These are phyloP conservation scores for Ectropis crepuscularia DNA, from an alignment of 2,888 invertebrate species.

Conservation along the genomic window DNA sequence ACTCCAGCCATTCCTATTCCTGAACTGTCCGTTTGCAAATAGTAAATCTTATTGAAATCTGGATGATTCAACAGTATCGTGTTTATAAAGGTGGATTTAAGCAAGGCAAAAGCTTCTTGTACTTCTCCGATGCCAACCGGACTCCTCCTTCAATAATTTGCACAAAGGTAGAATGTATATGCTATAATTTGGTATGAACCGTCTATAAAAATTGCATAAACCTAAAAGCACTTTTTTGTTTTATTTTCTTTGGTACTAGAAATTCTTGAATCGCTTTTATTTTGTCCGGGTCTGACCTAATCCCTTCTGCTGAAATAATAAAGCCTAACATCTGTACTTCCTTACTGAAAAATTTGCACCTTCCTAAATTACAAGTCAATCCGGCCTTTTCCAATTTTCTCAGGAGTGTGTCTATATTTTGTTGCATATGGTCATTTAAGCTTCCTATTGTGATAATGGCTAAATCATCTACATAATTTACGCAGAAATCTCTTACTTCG, in stretches of 20 bases:
- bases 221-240: conserved; percentile 44
- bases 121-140: conserved; percentile 33
- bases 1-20: too few relatives aligned
- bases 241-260: conserved; percentile 38
- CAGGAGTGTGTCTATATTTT: conserved; percentile 33
- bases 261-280: conserved; percentile 28
- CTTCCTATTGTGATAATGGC: conserved; percentile 36
- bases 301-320: conserved; percentile 35
- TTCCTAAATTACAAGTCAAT: conserved; percentile 22
- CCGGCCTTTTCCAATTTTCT: too few relatives aligned
- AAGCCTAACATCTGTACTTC: conserved; percentile 38
- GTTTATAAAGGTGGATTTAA: not conserved
- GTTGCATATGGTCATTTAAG: conserved; percentile 36
- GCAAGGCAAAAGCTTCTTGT: conserved; percentile 15
- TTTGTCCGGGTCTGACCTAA: conserved; percentile 13
- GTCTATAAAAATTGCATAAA: conserved; percentile 42
- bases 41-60: not conserved
- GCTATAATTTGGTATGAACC: too few relatives aligned
- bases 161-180: conserved; percentile 30
- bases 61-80: not conserved
- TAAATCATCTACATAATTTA: too few relatives aligned
- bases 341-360: conserved; percentile 21
- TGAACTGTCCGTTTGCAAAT: too few relatives aligned
- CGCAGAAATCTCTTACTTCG: too few relatives aligned
- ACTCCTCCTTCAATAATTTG: conserved; percentile 37